phyloP scores from a whole-genome alignment of 2,797 vertebrate genomes.

The Euthynnus affinis region DNA sequence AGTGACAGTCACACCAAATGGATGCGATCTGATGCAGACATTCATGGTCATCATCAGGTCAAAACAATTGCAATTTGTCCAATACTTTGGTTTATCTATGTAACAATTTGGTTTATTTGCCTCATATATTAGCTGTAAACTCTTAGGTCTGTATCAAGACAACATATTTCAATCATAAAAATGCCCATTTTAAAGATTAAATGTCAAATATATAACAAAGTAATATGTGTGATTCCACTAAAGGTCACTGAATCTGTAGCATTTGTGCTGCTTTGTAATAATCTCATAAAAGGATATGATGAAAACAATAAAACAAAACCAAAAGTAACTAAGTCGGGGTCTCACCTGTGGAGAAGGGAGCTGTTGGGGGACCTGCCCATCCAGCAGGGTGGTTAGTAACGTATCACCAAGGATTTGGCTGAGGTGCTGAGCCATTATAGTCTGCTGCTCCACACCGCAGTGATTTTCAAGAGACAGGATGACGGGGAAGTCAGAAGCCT shows the following conservation, averaged over 20 bases:
- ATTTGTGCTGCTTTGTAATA: not conserved
- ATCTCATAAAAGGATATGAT: not conserved
- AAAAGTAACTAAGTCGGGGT: not conserved
- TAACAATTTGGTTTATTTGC: no score
- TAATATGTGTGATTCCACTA: no score
- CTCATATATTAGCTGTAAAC: no score
- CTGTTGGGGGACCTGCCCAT: conserved; percentile 80
- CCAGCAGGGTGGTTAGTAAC: conserved; percentile 84
- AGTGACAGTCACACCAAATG: no score
- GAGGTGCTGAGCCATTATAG: conserved; percentile 89
- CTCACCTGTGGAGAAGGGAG: conserved; percentile 94
- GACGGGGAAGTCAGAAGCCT: conserved; percentile 93
- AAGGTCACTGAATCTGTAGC: not conserved
- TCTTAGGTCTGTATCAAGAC: no score
- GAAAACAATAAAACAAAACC: not conserved
- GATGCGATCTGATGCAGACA: no score
- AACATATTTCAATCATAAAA: no score
- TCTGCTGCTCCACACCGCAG: conserved; percentile 93
- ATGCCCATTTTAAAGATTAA: no score
- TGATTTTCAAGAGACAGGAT: conserved; percentile 97
- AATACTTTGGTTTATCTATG: no score
- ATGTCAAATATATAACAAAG: no score
- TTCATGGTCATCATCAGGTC: no score
- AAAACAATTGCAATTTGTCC: no score
- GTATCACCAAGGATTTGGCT: conserved; percentile 89